Evolutionary conservation across 2,797 vertebrate species (phyloP).

Genomic region (Centroberyx gerrardi): DNA sequence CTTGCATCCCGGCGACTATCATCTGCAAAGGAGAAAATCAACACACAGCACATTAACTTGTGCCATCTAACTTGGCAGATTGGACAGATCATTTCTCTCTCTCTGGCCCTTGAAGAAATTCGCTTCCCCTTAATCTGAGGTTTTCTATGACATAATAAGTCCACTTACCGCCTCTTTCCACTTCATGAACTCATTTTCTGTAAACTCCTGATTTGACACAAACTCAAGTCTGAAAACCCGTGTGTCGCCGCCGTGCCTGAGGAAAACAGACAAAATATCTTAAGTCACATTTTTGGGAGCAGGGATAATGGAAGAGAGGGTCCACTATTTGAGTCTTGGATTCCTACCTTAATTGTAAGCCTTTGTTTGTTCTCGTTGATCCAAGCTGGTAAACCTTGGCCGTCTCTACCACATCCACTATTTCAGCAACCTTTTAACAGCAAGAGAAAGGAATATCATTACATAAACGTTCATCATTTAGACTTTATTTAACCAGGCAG

Average conservation of each 20-base stretch:
- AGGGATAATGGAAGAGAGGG: neutral
- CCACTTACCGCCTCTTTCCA: slow-evolving; percentile 98
- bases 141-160: neutral
- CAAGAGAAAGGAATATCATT: neutral
- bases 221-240: slow-evolving; percentile 98
- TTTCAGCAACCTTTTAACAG: slow-evolving; percentile 93
- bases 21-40: slow-evolving; percentile 84
- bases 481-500: neutral
- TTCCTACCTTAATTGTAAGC: slow-evolving; percentile 92
- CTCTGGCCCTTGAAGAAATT: neutral
- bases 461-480: neutral
- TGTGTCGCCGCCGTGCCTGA: slow-evolving; percentile 95
- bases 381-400: slow-evolving; percentile 98
- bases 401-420: slow-evolving; percentile 97
- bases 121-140: neutral
- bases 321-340: neutral
- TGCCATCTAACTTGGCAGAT: neutral
- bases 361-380: slow-evolving; percentile 96
- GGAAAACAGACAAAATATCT: slow-evolving; percentile 32
- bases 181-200: slow-evolving; percentile 99
- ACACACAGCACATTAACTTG: neutral
- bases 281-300: neutral
- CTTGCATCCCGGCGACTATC: slow-evolving; percentile 96
- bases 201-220: slow-evolving; percentile 99
- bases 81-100: neutral